These are phyloP conservation scores for Muntiacus reevesi DNA, from an alignment of 2,113 vertebrate genomes.

Conservation along the genomic window DNA sequence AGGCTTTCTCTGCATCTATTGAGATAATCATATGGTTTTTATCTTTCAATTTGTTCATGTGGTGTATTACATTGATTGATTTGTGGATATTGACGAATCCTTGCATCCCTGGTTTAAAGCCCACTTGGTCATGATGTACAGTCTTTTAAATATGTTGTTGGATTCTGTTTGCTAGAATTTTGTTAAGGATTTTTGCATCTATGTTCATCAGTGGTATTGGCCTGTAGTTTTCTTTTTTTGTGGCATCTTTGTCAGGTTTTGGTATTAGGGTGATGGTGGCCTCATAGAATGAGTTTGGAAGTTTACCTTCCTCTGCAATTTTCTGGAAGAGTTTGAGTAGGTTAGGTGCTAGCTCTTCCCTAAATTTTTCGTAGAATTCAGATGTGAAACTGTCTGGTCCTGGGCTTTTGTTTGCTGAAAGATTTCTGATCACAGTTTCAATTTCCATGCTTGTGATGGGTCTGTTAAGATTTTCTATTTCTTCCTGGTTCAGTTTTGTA, in stretches of 20 bases:
- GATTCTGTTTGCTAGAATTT: background rate
- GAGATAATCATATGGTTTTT: background rate
- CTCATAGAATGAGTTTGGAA: background rate
- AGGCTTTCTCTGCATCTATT: background rate
- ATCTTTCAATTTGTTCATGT: background rate
- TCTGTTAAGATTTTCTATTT: background rate
- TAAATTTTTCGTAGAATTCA: background rate
- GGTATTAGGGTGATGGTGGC: background rate
- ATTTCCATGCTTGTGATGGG: background rate
- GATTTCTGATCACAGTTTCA: background rate
- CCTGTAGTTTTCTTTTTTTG: background rate
- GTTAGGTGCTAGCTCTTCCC: background rate
- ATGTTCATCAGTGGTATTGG: background rate
- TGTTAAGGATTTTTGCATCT: background rate
- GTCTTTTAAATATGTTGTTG: background rate
- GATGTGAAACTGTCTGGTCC: background rate
- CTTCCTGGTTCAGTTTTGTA: background rate
- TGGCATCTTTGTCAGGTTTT: background rate
- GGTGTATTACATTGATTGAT: background rate
- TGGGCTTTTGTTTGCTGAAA: background rate
- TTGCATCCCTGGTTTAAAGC: background rate
- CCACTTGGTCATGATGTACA: background rate
- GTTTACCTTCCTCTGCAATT: background rate
- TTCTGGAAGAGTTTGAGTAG: background rate
- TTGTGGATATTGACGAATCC: background rate